phyloP scores from a whole-genome alignment of 2,113 vertebrate genomes.

The Oophaga pumilio region DNA sequence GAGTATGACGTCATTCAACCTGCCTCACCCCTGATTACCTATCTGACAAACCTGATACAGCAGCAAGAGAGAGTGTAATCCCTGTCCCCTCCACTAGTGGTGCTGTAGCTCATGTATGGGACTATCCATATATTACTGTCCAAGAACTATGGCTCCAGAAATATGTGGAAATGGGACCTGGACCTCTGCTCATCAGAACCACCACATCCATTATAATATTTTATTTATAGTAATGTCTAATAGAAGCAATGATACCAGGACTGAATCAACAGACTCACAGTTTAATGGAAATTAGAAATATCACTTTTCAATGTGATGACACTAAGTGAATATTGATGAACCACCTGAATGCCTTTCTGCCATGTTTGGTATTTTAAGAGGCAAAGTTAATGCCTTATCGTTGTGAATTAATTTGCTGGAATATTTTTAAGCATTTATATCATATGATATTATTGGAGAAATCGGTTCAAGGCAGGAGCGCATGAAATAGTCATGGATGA shows the following conservation, averaged over 20 bases:
- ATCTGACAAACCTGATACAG: conserved; percentile 71
- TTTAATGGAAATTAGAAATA: not conserved
- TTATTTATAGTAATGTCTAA: not conserved
- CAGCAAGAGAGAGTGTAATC: conserved; percentile 57
- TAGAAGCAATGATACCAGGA: not conserved
- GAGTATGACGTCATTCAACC: conserved; percentile 80
- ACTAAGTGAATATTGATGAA: not conserved
- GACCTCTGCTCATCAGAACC: not conserved
- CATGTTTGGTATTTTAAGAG: too few species aligned
- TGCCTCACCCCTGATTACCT: conserved; percentile 67
- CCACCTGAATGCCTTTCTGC: not conserved
- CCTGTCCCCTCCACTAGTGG: not conserved
- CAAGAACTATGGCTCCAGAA: not conserved
- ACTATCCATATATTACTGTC: not conserved
- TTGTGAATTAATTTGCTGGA: not conserved
- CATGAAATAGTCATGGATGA: too few species aligned
- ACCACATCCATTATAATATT: not conserved
- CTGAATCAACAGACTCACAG: not conserved
- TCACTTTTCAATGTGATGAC: not conserved
- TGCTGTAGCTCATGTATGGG: not conserved
- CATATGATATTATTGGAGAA: too few species aligned
- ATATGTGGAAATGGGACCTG: not conserved
- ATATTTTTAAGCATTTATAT: too few species aligned
- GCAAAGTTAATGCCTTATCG: not conserved
- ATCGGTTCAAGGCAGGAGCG: too few species aligned